phyloP scores from a whole-genome alignment of 1,140 invertebrate genomes.

The Acyrthosiphon pisum region DNA sequence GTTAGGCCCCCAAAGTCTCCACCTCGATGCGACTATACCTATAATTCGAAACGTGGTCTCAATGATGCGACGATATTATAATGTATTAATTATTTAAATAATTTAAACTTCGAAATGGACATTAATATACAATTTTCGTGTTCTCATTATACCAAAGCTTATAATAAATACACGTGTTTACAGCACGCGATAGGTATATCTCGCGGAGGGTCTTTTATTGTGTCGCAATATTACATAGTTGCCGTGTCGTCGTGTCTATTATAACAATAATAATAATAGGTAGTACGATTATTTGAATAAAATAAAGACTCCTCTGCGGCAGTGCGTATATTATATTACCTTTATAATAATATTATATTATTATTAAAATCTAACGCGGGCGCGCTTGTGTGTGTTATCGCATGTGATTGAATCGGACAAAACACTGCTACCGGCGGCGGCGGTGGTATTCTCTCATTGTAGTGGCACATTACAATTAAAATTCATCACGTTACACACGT shows the following conservation, averaged over 20 bases:
- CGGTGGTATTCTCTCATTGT: conserved; percentile 22
- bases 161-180: background rate
- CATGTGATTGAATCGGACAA: conserved; percentile 37
- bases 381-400: background rate
- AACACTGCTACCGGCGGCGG: conserved; percentile 39
- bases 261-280: background rate
- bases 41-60: background rate
- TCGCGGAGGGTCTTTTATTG: background rate
- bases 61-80: background rate
- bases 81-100: background rate
- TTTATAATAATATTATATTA: background rate
- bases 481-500: background rate
- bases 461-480: conserved; percentile 48
- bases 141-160: background rate
- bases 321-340: background rate
- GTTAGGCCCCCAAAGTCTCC: background rate
- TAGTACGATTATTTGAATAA: background rate
- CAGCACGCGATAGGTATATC: background rate
- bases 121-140: background rate
- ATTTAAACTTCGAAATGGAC: background rate
- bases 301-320: background rate
- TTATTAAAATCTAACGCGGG: background rate
- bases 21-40: background rate
- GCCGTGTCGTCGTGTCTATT: background rate
- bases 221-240: background rate